Evolutionary conservation across 1,140 invertebrate genomes (phyloP).

Genomic region (Tetragonula clypearis): DNA sequence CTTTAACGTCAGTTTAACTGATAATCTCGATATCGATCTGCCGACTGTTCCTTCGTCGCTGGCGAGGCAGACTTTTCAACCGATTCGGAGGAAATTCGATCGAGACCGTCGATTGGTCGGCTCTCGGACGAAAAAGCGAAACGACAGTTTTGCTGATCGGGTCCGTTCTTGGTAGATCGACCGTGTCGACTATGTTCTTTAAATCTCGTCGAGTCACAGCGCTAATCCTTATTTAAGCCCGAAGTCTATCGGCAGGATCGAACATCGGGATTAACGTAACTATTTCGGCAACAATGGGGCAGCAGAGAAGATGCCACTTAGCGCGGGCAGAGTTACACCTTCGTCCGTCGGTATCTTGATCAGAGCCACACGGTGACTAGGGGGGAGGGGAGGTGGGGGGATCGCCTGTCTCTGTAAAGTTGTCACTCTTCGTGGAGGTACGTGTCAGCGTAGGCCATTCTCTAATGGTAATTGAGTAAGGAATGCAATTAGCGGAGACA

Average conservation of each 20-base stretch:
- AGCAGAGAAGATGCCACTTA: constrained; percentile 60
- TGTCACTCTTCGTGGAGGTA: constrained; percentile 42
- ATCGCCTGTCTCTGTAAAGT: constrained; percentile 37
- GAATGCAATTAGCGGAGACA: constrained; percentile 51
- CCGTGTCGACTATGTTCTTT: background rate
- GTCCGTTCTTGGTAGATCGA: background rate
- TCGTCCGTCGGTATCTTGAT: constrained; percentile 52
- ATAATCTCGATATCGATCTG: constrained; percentile 57
- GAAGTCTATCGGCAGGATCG: constrained; percentile 66
- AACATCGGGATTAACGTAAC: constrained; percentile 68
- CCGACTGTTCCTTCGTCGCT: background rate
- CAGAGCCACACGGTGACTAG: background rate
- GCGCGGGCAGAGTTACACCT: constrained; percentile 11
- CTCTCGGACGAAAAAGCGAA: background rate
- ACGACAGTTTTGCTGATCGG: background rate
- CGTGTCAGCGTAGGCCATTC: constrained; percentile 40
- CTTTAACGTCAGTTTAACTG: constrained; percentile 67
- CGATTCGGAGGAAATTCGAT: constrained; percentile 28
- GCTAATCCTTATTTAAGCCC: constrained; percentile 74
- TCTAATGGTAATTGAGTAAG: constrained; percentile 71
- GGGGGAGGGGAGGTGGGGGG: background rate
- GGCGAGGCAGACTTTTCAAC: constrained; percentile 15
- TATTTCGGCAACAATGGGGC: constrained; percentile 53
- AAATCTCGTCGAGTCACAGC: constrained; percentile 65
- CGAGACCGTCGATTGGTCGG: constrained; percentile 3